Base-by-base conservation (phyloP, 2,113 vertebrate genomes). In the Callipepla californica region DNA sequence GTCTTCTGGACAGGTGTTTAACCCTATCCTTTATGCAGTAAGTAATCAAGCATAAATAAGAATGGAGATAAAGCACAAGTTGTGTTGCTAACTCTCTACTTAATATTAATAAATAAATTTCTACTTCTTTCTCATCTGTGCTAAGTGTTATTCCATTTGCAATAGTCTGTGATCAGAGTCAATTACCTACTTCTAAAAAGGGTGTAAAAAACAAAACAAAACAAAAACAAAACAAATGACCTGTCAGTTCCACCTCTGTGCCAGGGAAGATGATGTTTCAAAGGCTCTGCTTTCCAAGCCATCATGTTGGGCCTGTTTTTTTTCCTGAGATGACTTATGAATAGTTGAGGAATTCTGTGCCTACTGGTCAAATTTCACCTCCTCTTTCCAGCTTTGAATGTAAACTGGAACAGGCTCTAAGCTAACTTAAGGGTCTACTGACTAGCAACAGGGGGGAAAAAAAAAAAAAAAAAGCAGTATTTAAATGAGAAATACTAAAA, bases 361-460 rank as follows among this genome's bases (percentile, higher is more conserved):
- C 36, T 45, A 34, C 22, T 45, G 48, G 7, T 36, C 28, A 61
- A 3, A 18, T 3, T 22, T 89, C 44, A 38, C 42, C 45, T 87
- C 0, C 0, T 16, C 19, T 42, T 90, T 75, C 44, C 40, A 89
- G 53, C 48, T 10, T 8, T 3, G 25, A 65, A 8, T 16, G 10
- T 32, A 44, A 81, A 7, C 21, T 51, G 30, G 17, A 20, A 15
- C 40, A 55, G 40, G 5, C 23, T 45, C 40, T 45, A 28, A 83
- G 11, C 69, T 63, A 9, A 45, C 13, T 40, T 11, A 6, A 19
- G 4, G 11, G 6, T 20, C 61, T 44, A 17, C 44, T 67, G 51
- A n/a, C 26, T 25, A 4, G 42, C 19, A 42, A 11, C 61, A 34
- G n/a, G 36, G 36, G 7, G 36, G 7, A 36, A 36, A 36, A 36